A percentile compares a stretch with the other conserved stretches of the same genome.
Evolutionary conservation across 2,797 vertebrate genomes (phyloP).

Genomic region (Cynopterus sphinx): DNA sequence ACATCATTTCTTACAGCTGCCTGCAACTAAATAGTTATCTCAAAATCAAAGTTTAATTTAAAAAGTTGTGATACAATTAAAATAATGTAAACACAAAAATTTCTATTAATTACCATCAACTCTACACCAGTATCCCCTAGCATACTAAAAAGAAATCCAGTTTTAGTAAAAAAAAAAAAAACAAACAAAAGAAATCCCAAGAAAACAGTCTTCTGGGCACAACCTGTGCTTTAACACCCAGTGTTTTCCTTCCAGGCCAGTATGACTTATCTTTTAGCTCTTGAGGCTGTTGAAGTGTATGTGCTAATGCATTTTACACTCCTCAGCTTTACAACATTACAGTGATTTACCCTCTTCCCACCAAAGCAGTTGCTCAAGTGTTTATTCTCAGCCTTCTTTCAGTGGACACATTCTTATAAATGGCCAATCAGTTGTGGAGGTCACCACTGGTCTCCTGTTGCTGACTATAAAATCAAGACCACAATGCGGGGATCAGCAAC

Average conservation of each 20-base stretch:
- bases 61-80: neutral
- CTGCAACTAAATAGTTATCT: neutral
- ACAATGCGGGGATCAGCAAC: neutral
- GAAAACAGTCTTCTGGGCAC: neutral
- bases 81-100: neutral
- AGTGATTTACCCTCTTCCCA: constrained; percentile 43
- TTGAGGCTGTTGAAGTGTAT: constrained; percentile 37
- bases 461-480: neutral
- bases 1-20: neutral
- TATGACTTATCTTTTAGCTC: constrained; percentile 25
- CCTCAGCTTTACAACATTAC: neutral
- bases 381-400: constrained; percentile 31
- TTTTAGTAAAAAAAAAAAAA: neutral
- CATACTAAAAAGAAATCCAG: neutral
- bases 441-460: neutral
- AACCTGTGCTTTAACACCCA: neutral
- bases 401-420: neutral
- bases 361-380: constrained; percentile 26
- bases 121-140: neutral
- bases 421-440: neutral
- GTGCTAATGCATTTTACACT: constrained; percentile 17
- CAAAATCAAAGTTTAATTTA: constrained; percentile 2
- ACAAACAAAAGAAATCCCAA: neutral
- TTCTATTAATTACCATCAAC: neutral
- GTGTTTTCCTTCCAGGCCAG: neutral